phyloP scores from a whole-genome alignment of 2,113 vertebrate species.

The Arvicanthis niloticus region DNA sequence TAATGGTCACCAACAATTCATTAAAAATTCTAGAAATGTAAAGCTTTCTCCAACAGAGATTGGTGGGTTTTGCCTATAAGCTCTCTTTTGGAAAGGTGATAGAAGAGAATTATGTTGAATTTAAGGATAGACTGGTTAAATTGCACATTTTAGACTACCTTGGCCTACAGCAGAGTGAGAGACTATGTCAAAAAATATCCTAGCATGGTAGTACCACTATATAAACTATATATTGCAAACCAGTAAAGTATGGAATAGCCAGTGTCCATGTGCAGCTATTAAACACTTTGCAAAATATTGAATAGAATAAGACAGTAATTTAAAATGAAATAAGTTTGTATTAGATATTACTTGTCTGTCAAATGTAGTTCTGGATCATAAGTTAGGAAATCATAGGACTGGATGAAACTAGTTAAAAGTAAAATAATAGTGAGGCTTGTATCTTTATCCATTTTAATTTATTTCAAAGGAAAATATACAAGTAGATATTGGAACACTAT shows the following conservation, averaged over 20 bases:
- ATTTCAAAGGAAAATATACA: neutral
- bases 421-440: neutral
- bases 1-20: neutral
- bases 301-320: neutral
- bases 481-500: neutral
- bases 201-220: neutral
- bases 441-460: neutral
- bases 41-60: neutral
- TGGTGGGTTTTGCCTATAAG: neutral
- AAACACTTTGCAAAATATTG: neutral
- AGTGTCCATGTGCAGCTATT: neutral
- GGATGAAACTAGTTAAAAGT: neutral
- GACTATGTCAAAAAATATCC: neutral
- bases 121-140: neutral
- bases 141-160: too few relatives aligned
- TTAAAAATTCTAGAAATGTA: neutral
- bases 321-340: neutral
- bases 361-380: neutral
- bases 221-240: neutral
- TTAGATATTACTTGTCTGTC: neutral
- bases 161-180: fast-evolving
- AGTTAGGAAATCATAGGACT: neutral
- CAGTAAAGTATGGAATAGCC: fast-evolving
- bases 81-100: neutral
- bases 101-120: neutral